phyloP scores from a whole-genome alignment of 2,888 invertebrate genomes.

The Aleiodes alternator region DNA sequence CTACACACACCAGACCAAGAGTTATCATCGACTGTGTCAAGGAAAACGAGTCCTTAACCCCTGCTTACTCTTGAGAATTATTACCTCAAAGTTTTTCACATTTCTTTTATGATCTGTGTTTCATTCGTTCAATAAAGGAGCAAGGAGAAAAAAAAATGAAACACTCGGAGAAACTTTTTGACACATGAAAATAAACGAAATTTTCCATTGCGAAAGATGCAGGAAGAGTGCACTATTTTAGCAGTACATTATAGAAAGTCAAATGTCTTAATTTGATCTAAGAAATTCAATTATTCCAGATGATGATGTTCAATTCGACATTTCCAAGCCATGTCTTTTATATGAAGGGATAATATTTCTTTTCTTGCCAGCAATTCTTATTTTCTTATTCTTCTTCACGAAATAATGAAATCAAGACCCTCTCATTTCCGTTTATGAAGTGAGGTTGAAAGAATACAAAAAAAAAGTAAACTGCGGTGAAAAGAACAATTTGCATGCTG shows the following conservation, averaged over 20 bases:
- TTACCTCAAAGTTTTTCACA: conserved; percentile 45
- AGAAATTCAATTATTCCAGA: neutral
- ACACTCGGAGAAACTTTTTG: neutral
- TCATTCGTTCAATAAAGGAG: conserved; percentile 4
- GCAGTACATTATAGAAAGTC: no score
- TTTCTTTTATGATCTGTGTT: conserved; percentile 33
- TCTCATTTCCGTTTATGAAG: conserved; percentile 27
- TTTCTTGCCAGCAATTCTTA: no score
- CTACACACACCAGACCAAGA: conserved; percentile 35
- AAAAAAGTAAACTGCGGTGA: conserved; percentile 57
- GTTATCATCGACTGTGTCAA: conserved; percentile 46
- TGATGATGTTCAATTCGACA: no score
- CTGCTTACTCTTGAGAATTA: conserved; percentile 50
- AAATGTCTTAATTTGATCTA: no score
- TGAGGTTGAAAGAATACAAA: conserved; percentile 15
- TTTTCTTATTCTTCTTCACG: neutral
- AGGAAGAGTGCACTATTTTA: no score
- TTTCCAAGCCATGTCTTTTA: no score
- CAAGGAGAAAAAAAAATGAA: conserved; percentile 1
- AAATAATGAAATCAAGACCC: conserved; percentile 22
- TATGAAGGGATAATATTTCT: no score
- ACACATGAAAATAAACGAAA: no score
- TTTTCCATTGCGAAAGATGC: neutral
- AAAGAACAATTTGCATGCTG: conserved; percentile 65
- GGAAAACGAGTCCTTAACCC: conserved; percentile 28